Percentiles rank a stretch among this genome's conserved stretches.
Evolutionary conservation across 1,140 invertebrate species (phyloP).

Genomic region (Thaumetopoea pityocampa): DNA sequence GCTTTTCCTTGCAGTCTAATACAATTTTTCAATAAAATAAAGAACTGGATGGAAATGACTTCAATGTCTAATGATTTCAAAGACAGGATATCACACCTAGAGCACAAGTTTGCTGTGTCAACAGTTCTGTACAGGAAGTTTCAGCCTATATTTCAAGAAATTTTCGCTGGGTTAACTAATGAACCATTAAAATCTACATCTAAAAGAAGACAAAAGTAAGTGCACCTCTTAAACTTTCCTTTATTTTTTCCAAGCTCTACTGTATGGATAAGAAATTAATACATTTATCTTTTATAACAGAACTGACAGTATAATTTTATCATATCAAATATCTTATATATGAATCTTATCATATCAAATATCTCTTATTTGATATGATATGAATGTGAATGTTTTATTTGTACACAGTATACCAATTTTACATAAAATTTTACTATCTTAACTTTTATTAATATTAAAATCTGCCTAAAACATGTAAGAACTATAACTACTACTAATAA

Average conservation of each 20-base stretch:
- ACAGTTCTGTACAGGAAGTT: conserved; percentile 96
- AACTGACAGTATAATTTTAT: no score
- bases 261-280: no score
- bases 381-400: background rate
- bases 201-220: conserved; percentile 82
- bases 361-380: conserved; percentile 1
- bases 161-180: conserved; percentile 84
- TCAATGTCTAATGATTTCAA: conserved; percentile 90
- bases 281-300: no score
- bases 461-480: no score
- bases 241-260: no score
- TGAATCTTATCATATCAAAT: no score
- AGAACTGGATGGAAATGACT: conserved; percentile 97
- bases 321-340: no score
- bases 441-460: no score
- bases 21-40: conserved; percentile 97
- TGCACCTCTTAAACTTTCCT: conserved; percentile 8
- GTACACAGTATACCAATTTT: conserved; percentile 1
- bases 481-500: no score
- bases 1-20: conserved; percentile 77
- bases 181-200: conserved; percentile 77
- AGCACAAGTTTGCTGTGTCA: conserved; percentile 96
- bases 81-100: conserved; percentile 89
- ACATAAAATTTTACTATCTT: background rate
- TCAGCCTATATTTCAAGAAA: conserved; percentile 89